Base-by-base conservation (phyloP, 1,140 invertebrate species). In the Zaprionus africanus region DNA sequence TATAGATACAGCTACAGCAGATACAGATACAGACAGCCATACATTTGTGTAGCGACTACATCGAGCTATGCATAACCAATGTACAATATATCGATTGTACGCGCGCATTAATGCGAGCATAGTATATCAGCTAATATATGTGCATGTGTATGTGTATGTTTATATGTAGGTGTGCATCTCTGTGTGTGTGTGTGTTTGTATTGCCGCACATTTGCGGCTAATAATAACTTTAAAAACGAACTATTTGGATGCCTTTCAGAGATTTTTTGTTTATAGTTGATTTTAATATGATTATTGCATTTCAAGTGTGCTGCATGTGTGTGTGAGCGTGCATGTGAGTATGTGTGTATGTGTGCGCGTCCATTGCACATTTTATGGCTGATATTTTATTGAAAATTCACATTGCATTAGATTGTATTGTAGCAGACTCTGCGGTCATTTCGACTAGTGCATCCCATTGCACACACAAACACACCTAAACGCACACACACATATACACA, bases 191-290 rank as follows among this genome's bases (percentile, higher is more conserved):
- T 64, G 60, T 60, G 59, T 59, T 54, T 81, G 58, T 86, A 72
- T 88, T 68, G 70, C 81, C 79, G 76, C 79, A 85, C 85, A 90
- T 90, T 90, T 90, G 85, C 86, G 85, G 85, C 85, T 90, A 90
- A 90, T 90, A 90, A 90, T 90, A 90, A 90, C 86, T 90, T 90
- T 85, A 85, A 90, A 90, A 90, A 90, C 73, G 86, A 90, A 90
- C 85, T 90, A 90, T 90, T 90, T 85, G 85, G 79, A 85, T 90
- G 86, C 82, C 85, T 90, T 90, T 90, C 41, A 79, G 76, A 75
- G 73, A 88, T 87, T 76, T 63, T 67, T 64, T 51, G 43, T 73
- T 78, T 61, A 62, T 73, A 63, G 69, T 63, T 74, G 85, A 75
- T 85, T 90, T 90, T 85, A 90, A 90, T 90, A 90, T 90, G 82